Conservation (phyloP, 2,113 vertebrate species). For the Scolopax mira region DNA sequence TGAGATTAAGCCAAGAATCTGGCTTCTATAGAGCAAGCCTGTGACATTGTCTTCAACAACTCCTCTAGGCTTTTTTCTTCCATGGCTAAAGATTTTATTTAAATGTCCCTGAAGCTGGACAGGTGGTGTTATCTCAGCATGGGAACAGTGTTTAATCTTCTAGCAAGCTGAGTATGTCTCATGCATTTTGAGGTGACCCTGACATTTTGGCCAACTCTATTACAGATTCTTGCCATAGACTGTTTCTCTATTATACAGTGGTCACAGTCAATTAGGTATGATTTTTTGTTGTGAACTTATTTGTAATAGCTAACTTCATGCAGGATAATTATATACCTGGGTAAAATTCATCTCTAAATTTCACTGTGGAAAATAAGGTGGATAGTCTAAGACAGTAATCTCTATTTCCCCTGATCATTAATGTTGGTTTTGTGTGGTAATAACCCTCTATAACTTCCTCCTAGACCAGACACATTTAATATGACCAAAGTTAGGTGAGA, state of each 20-base stretch:
- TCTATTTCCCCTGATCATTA: not conserved
- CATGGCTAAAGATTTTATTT: not conserved
- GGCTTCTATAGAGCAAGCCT: not conserved
- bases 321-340: not conserved
- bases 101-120: not conserved
- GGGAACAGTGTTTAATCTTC: not conserved
- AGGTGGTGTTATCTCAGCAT: not conserved
- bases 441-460: not conserved
- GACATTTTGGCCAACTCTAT: not conserved
- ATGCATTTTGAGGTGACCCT: not conserved
- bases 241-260: not conserved
- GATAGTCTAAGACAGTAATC: not conserved
- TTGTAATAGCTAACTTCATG: not conserved
- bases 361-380: not conserved
- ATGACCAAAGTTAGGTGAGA: not conserved
- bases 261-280: not conserved
- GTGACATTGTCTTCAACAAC: not conserved
- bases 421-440: not conserved
- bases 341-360: not conserved
- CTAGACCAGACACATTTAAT: not conserved
- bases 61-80: not conserved
- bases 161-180: not conserved
- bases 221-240: not conserved
- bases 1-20: not conserved
- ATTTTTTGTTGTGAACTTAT: not conserved